Percentiles rank a stretch among this genome's conserved stretches.
Conservation (phyloP, 2,113 vertebrate genomes). For the Thymallus thymallus region DNA sequence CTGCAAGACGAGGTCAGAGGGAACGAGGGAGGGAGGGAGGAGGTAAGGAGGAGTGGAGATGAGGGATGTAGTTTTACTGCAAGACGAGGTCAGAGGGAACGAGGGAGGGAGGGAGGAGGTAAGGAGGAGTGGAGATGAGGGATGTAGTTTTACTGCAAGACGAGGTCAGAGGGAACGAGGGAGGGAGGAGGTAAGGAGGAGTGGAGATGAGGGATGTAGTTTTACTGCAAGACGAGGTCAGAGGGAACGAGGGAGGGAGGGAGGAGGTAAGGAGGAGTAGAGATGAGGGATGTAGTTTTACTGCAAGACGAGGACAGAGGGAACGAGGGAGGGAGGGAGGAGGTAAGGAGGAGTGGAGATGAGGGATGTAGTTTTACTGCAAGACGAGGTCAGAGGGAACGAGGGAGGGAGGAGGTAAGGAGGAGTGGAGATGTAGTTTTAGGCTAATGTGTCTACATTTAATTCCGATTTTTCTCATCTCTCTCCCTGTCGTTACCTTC, state of each 20-base stretch:
- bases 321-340: no score
- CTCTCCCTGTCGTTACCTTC: neutral
- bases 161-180: neutral
- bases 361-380: neutral
- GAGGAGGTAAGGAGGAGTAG: conserved; percentile 1
- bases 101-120: no score
- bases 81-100: neutral
- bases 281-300: neutral
- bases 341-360: conserved; percentile 6
- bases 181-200: neutral
- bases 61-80: neutral
- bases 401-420: neutral
- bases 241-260: neutral
- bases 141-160: neutral
- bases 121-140: conserved; percentile 14
- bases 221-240: neutral
- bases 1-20: neutral
- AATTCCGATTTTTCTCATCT: neutral
- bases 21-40: no score
- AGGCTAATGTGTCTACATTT: neutral
- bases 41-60: conserved; percentile 6
- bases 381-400: neutral
- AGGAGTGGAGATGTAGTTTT: conserved; percentile 5
- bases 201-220: neutral
- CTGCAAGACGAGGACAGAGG: neutral